Percentiles rank a stretch among this genome's conserved stretches.
These are phyloP conservation scores for Chromobotia macracanthus DNA, from an alignment of 2,797 vertebrate species.

Conservation along the genomic window DNA sequence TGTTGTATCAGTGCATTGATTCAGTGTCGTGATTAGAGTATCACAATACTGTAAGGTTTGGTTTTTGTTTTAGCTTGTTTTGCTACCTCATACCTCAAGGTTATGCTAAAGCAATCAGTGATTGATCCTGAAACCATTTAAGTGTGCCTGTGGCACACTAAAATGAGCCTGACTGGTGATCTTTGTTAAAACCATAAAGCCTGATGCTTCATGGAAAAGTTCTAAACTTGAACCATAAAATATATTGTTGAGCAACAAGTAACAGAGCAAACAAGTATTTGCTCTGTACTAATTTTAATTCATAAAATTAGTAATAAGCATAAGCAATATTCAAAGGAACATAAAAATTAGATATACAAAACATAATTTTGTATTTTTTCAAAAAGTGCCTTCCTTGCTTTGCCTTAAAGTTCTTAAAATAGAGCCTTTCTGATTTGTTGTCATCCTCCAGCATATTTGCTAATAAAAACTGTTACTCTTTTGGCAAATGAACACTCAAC, in stretches of 20 bases:
- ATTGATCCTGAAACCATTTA: conserved; percentile 7
- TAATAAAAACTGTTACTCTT: no score
- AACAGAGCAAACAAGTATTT: no score
- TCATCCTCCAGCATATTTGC: no score
- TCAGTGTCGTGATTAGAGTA: conserved; percentile 16
- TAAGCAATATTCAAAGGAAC: no score
- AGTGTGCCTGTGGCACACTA: no score
- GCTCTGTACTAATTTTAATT: background rate
- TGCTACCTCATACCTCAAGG: background rate
- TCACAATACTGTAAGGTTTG: background rate
- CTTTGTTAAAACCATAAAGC: background rate
- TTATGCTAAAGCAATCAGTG: background rate
- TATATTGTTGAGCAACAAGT: no score
- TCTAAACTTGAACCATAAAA: background rate
- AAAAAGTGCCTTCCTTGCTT: background rate
- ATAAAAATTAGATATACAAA: no score
- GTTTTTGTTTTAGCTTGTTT: background rate
- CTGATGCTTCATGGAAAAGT: background rate
- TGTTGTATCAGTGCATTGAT: background rate
- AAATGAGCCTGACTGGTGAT: background rate
- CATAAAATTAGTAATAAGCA: background rate
- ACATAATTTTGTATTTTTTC: no score
- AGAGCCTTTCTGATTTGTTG: conserved; percentile 6
- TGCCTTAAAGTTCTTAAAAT: no score
- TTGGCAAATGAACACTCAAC: background rate